Evolutionary conservation across 2,797 vertebrate genomes (phyloP).

Genomic region (Dallia pectoralis): DNA sequence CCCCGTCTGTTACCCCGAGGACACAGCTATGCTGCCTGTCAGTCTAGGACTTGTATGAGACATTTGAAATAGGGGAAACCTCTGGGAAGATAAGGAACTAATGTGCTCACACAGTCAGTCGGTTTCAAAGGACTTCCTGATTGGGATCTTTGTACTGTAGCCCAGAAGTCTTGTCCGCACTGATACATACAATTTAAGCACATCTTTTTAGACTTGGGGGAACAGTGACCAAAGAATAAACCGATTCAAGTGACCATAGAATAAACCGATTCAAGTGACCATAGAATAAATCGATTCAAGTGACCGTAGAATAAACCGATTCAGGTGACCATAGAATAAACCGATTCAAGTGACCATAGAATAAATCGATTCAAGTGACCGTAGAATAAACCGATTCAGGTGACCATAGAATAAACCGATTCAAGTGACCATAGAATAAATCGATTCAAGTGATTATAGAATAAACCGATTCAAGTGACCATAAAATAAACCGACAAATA

Average conservation of each 20-base stretch:
- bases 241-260: neutral
- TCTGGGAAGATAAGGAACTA: neutral
- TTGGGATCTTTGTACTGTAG: neutral
- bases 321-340: neutral
- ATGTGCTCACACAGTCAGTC: neutral
- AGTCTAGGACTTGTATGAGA: constrained; percentile 43
- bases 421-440: too few species aligned
- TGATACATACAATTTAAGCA: neutral
- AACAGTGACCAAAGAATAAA: neutral
- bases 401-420: neutral
- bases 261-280: neutral
- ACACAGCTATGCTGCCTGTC: constrained; percentile 46
- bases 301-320: too few species aligned
- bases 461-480: too few species aligned
- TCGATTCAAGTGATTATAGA: neutral
- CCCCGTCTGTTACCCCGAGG: constrained; percentile 51
- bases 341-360: neutral
- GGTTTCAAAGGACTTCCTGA: neutral
- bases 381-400: too few species aligned
- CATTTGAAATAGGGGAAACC: constrained; percentile 29
- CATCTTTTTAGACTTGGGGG: neutral
- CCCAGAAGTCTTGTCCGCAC: neutral
- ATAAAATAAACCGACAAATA: too few species aligned
- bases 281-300: too few species aligned
- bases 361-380: too few species aligned